Evolutionary conservation across 2,888 invertebrate species (phyloP).

Genomic region (Apantesis nais): DNA sequence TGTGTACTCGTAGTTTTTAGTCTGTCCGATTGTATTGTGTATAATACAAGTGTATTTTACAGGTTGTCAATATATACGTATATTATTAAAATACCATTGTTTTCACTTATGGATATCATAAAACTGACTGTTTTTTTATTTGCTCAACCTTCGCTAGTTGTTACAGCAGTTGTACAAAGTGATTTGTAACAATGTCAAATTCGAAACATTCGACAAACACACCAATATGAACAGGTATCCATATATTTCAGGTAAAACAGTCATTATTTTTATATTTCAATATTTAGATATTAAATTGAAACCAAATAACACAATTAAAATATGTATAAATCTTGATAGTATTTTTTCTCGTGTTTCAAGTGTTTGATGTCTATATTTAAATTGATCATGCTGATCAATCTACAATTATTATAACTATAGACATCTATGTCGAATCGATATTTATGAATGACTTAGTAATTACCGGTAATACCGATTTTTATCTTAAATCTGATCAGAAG

Average conservation of each 20-base stretch:
- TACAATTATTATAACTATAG: background rate
- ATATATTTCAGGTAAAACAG: background rate
- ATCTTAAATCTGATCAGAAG: background rate
- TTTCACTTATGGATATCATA: too few species aligned
- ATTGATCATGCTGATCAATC: too few species aligned
- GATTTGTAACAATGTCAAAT: too few species aligned
- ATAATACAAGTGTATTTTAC: background rate
- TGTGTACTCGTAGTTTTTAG: too few species aligned
- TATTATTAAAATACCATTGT: background rate
- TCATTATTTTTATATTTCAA: background rate
- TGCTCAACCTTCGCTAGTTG: background rate
- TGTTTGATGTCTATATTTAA: too few species aligned
- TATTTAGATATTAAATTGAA: background rate
- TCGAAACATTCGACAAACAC: background rate
- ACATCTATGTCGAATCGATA: background rate
- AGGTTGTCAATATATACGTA: background rate
- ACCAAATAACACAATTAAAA: background rate
- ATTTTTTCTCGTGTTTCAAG: background rate
- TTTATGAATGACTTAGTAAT: background rate
- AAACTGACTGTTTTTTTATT: background rate
- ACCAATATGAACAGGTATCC: background rate
- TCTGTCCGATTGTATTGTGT: background rate
- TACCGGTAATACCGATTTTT: background rate
- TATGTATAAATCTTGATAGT: background rate
- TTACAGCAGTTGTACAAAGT: background rate